Evolutionary conservation across 2,797 vertebrate species (phyloP).

Genomic region (Bradypodion ventrale): DNA sequence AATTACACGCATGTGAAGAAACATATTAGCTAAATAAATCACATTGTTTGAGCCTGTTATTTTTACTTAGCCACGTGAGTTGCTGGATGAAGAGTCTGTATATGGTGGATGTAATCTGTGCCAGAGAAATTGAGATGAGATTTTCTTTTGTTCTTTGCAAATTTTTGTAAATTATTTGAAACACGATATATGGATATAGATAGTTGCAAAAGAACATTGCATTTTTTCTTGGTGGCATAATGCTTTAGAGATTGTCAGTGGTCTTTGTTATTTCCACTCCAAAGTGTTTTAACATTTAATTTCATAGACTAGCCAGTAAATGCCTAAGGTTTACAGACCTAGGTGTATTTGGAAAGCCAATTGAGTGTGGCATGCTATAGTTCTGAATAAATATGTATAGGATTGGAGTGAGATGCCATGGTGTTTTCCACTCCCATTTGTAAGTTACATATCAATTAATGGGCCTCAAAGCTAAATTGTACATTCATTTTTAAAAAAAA

Average conservation of each 20-base stretch:
- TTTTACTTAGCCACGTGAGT: background rate
- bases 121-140: conserved; percentile 19
- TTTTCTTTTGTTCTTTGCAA: conserved; percentile 24
- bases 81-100: conserved; percentile 25
- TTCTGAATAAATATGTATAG: background rate
- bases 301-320: background rate
- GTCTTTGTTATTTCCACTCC: conserved; percentile 3
- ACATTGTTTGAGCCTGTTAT: conserved; percentile 43
- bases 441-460: background rate
- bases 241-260: background rate
- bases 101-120: conserved; percentile 6
- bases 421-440: background rate
- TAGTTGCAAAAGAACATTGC: background rate
- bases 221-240: background rate
- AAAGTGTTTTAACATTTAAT: background rate
- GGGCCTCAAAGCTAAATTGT: background rate
- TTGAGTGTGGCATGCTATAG: background rate
- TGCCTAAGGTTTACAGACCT: background rate
- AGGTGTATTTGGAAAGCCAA: background rate
- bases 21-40: conserved; percentile 34
- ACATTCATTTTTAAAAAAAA: no score
- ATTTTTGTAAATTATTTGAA: conserved; percentile 17
- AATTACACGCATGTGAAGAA: conserved; percentile 25
- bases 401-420: background rate
- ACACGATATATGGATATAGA: conserved; percentile 16